Conservation (phyloP, 2,888 invertebrate genomes). For the Notodonta ziczac region DNA sequence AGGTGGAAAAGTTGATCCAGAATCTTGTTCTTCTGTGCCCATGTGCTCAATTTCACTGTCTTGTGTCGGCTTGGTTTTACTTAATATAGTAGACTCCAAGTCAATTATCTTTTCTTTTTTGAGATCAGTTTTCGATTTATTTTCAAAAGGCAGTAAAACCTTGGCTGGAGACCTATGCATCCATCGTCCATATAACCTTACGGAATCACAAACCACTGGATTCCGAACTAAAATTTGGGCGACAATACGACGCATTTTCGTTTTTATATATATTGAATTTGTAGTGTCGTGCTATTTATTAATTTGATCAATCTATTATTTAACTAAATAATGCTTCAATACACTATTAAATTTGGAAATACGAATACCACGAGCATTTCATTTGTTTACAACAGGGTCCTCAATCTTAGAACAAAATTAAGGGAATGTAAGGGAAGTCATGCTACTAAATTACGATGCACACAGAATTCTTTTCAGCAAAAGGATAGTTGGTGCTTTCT, state of each 20-base stretch:
- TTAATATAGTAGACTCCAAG: slow-evolving; percentile 49
- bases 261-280: neutral
- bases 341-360: no score
- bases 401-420: no score
- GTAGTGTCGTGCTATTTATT: no score
- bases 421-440: no score
- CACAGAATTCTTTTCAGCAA: no score
- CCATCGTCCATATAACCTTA: slow-evolving; percentile 77
- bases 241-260: slow-evolving; percentile 47
- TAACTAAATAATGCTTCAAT: no score
- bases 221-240: slow-evolving; percentile 36
- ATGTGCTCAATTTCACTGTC: slow-evolving; percentile 17
- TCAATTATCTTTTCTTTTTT: slow-evolving; percentile 74
- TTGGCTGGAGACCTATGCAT: slow-evolving; percentile 78
- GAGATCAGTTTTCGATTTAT: slow-evolving; percentile 51
- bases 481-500: no score
- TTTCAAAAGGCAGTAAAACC: slow-evolving; percentile 78
- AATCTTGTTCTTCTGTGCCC: slow-evolving; percentile 13
- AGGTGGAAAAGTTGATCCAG: slow-evolving; percentile 20
- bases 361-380: no score
- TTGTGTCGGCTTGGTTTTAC: slow-evolving; percentile 38
- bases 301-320: no score
- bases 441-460: no score
- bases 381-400: no score
- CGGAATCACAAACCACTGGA: slow-evolving; percentile 32